Evolutionary conservation across 2,888 invertebrate species (phyloP).

Genomic region (Notodonta ziczac): DNA sequence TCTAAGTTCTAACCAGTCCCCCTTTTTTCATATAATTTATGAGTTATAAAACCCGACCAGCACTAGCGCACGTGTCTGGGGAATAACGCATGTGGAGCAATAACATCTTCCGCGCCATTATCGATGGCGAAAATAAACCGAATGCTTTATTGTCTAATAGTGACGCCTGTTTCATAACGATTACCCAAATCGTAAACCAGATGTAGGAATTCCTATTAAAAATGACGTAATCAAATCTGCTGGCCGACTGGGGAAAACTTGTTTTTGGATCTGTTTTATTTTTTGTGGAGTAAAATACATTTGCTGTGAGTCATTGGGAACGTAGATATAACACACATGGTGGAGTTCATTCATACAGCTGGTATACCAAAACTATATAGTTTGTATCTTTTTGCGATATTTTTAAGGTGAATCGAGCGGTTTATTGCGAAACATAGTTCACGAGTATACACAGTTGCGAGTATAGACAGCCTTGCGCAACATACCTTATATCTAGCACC

Average conservation of each 20-base stretch:
- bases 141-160: slow-evolving; percentile 62
- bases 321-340: not conserved
- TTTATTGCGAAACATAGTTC: not conserved
- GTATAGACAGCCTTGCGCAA: slow-evolving; percentile 13
- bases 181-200: slow-evolving; percentile 58
- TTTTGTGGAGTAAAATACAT: slow-evolving; percentile 14
- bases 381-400: slow-evolving; percentile 4
- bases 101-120: slow-evolving; percentile 53
- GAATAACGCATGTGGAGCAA: slow-evolving; percentile 58
- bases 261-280: slow-evolving; percentile 38
- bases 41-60: slow-evolving; percentile 42
- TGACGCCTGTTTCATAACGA: slow-evolving; percentile 66
- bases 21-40: slow-evolving; percentile 60
- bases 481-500: slow-evolving; percentile 20
- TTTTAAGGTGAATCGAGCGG: not conserved
- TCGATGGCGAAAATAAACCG: slow-evolving; percentile 59
- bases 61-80: slow-evolving; percentile 54
- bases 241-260: slow-evolving; percentile 51
- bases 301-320: not conserved
- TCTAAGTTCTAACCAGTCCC: slow-evolving; percentile 43
- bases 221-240: slow-evolving; percentile 53
- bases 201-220: slow-evolving; percentile 61
- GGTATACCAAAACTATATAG: too few relatives aligned
- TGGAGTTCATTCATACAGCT: not conserved
- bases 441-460: not conserved